Evolutionary conservation across 2,113 vertebrate species (phyloP).

Genomic region (Tichodroma muraria): DNA sequence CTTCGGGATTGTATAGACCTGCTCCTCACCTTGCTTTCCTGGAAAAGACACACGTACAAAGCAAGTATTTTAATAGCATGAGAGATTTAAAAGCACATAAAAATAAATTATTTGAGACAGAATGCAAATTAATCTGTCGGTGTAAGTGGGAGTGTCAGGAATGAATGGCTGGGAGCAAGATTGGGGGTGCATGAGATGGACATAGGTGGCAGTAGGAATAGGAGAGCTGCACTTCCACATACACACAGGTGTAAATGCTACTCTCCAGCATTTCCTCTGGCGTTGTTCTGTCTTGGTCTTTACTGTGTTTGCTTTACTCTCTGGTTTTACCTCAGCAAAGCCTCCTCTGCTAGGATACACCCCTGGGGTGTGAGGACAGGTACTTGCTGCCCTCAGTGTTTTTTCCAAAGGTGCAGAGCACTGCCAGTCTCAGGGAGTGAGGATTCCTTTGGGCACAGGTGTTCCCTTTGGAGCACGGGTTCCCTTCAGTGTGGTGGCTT

Average conservation of each 20-base stretch:
- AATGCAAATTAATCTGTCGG: background rate
- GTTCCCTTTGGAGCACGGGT: background rate
- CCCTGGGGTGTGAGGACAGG: background rate
- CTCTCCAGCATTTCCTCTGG: background rate
- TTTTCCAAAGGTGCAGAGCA: background rate
- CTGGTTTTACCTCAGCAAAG: background rate
- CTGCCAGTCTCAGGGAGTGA: background rate
- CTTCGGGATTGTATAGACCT: background rate
- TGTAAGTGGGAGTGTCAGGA: background rate
- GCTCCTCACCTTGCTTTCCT: background rate
- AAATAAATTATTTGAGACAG: background rate
- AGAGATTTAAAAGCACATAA: background rate
- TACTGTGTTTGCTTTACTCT: background rate
- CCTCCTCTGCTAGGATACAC: background rate
- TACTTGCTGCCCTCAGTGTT: background rate
- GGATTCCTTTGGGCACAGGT: background rate
- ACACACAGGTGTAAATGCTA: fast-evolving
- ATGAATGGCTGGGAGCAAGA: background rate
- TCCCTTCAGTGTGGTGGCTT: background rate
- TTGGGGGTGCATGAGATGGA: background rate
- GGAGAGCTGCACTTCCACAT: background rate
- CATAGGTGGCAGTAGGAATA: fast-evolving
- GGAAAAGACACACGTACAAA: background rate
- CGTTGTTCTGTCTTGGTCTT: background rate
- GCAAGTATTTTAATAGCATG: background rate